Percentiles rank a stretch among this genome's conserved stretches.
Evolutionary conservation across 1,140 invertebrate genomes (phyloP).

Genomic region (Drosophila eugracilis): DNA sequence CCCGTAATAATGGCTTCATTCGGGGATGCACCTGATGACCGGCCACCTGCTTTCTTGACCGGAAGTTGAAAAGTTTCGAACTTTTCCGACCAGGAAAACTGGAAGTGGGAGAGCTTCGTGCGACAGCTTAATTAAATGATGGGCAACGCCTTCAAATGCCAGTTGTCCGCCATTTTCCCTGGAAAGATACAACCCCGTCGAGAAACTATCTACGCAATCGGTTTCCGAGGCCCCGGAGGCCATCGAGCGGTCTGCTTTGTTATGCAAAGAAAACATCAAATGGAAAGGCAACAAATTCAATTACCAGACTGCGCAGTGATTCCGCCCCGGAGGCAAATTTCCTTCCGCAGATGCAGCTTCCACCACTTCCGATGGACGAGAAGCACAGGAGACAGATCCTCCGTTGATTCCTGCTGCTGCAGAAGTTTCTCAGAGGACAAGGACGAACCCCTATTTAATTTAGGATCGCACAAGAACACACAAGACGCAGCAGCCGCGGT

Average conservation of each 20-base stretch:
- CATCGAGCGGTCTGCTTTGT: slow-evolving; percentile 59
- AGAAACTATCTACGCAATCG: slow-evolving; percentile 61
- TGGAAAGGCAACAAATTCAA: slow-evolving; percentile 79
- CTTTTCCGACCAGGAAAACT: slow-evolving; percentile 46
- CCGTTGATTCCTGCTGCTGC: slow-evolving; percentile 3
- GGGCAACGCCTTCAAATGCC: slow-evolving; percentile 29
- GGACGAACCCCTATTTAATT: slow-evolving; percentile 56
- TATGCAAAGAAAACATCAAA: slow-evolving; percentile 69
- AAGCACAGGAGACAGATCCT: slow-evolving; percentile 3
- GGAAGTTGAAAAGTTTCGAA: slow-evolving; percentile 83
- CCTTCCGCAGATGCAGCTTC: slow-evolving; percentile 46
- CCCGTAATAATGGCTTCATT: slow-evolving; percentile 70
- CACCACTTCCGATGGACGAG: slow-evolving; percentile 50
- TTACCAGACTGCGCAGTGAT: slow-evolving; percentile 60
- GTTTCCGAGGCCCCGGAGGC: slow-evolving; percentile 36
- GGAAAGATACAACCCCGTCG: slow-evolving; percentile 36
- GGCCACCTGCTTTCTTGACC: slow-evolving; percentile 79
- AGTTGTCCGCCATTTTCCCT: slow-evolving; percentile 63
- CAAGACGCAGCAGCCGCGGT: slow-evolving; percentile 63
- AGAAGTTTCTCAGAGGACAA: slow-evolving; percentile 54
- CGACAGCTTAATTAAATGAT: slow-evolving; percentile 78
- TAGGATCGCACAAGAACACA: slow-evolving; percentile 51
- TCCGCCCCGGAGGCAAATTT: slow-evolving; percentile 40
- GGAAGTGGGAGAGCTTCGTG: slow-evolving; percentile 46
- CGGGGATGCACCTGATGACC: slow-evolving; percentile 78